Evolutionary conservation across 2,797 vertebrate species (phyloP).

Genomic region (Etheostoma nigrum): DNA sequence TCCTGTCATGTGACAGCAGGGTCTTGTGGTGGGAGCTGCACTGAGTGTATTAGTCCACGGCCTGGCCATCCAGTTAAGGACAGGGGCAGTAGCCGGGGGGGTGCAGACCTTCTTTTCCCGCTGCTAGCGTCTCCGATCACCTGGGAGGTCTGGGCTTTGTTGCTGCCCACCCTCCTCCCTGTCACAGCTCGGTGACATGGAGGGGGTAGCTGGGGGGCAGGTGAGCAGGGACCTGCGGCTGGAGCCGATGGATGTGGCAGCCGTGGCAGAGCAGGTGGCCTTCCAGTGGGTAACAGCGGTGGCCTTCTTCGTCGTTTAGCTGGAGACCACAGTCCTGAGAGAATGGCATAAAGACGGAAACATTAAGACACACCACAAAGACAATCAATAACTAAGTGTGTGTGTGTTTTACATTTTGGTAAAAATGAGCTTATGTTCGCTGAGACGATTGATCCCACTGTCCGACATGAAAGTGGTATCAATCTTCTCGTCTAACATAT

Average conservation of each 20-base stretch:
- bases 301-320: slow-evolving; percentile 96
- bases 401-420: background rate
- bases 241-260: slow-evolving; percentile 94
- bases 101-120: slow-evolving; percentile 3
- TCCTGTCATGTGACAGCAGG: slow-evolving; percentile 59
- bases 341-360: background rate
- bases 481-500: background rate
- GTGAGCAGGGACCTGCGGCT: slow-evolving; percentile 83
- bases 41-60: slow-evolving; percentile 42
- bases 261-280: slow-evolving; percentile 95
- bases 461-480: background rate
- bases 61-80: slow-evolving; percentile 41
- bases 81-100: slow-evolving; percentile 34
- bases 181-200: slow-evolving; percentile 96
- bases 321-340: slow-evolving; percentile 94
- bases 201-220: slow-evolving; percentile 89
- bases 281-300: slow-evolving; percentile 96
- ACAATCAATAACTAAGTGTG: background rate
- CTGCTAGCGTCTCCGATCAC: slow-evolving; percentile 53
- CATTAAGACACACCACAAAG: slow-evolving; percentile 6
- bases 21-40: slow-evolving; percentile 56
- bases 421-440: background rate
- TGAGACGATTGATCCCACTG: background rate
- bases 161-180: slow-evolving; percentile 22
- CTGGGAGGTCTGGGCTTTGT: slow-evolving; percentile 40